phyloP scores from a whole-genome alignment of 2,888 invertebrate genomes.

The Melanchra persicariae region DNA sequence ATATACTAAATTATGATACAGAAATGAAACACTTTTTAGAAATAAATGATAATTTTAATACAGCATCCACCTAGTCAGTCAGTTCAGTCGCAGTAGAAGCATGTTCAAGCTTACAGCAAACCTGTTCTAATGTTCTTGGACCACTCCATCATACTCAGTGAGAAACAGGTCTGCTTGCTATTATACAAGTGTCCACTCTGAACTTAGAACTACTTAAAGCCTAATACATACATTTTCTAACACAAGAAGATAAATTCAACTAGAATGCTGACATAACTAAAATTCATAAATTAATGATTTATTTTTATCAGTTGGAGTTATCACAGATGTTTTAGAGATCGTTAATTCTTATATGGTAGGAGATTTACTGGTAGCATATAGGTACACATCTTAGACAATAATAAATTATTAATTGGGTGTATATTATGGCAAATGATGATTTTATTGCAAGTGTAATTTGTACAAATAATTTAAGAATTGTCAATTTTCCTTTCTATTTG shows the following conservation, averaged over 20 bases:
- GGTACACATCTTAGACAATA: slow-evolving; percentile 70
- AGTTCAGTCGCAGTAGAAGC: slow-evolving; percentile 66
- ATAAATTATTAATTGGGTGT: slow-evolving; percentile 72
- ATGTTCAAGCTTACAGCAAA: slow-evolving; percentile 49
- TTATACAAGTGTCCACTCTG: slow-evolving; percentile 54
- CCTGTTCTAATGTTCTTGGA: slow-evolving; percentile 16
- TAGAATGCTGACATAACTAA: slow-evolving; percentile 79
- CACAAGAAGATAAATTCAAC: slow-evolving; percentile 78
- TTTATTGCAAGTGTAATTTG: slow-evolving; percentile 60
- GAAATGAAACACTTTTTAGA: slow-evolving; percentile 65
- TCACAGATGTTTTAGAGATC: slow-evolving; percentile 91
- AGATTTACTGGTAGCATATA: slow-evolving; percentile 79
- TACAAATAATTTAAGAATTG: slow-evolving; percentile 49
- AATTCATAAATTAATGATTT: slow-evolving; percentile 87
- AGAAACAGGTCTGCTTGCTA: slow-evolving; percentile 46
- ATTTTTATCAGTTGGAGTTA: slow-evolving; percentile 88
- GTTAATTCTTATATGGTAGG: slow-evolving; percentile 87
- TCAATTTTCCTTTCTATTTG: slow-evolving; percentile 58
- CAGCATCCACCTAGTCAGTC: slow-evolving; percentile 84
- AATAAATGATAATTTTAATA: slow-evolving; percentile 72
- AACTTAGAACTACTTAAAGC: slow-evolving; percentile 64
- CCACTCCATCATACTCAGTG: slow-evolving; percentile 10
- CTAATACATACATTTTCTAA: slow-evolving; percentile 72
- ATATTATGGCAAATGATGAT: slow-evolving; percentile 70
- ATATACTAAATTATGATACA: slow-evolving; percentile 13